Evolutionary conservation across 2,888 invertebrate species (phyloP).

Genomic region (Habrosyne pyritoides): DNA sequence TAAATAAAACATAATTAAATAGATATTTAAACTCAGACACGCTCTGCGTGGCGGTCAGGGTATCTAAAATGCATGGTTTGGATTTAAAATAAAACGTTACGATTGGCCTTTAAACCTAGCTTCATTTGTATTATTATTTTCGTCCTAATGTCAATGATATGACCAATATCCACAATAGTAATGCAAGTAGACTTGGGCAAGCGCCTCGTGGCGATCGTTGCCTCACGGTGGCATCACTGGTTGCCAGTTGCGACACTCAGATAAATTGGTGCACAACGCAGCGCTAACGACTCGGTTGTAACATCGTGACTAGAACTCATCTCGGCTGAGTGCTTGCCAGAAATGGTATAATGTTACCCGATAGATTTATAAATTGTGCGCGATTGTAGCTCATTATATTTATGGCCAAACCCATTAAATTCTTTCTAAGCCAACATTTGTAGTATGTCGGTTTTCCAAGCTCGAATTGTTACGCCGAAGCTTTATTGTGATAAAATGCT

Average conservation of each 20-base stretch:
- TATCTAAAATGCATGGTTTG: too few species aligned
- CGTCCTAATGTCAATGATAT: background rate
- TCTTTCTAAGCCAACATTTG: too few species aligned
- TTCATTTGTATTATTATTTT: background rate
- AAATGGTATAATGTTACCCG: background rate
- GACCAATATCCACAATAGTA: background rate
- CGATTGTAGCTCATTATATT: background rate
- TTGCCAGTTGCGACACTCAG: conserved; percentile 4
- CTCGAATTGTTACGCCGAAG: too few species aligned
- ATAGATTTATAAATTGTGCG: background rate
- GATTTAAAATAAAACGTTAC: too few species aligned
- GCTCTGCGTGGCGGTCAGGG: too few species aligned
- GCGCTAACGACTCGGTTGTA: background rate
- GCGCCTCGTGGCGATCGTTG: conserved; percentile 3
- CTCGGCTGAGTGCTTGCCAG: background rate
- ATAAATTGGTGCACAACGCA: conserved; percentile 6
- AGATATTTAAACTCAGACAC: too few species aligned
- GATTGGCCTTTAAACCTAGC: too few species aligned
- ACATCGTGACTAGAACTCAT: background rate
- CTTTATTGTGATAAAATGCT: too few species aligned
- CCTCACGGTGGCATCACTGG: conserved; percentile 4
- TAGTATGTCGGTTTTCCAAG: too few species aligned
- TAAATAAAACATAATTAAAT: too few species aligned
- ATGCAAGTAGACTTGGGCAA: conserved; percentile 2
- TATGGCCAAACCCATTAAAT: too few species aligned